Evolutionary conservation across 2,113 vertebrate species (phyloP).

Genomic region (Morone saxatilis): DNA sequence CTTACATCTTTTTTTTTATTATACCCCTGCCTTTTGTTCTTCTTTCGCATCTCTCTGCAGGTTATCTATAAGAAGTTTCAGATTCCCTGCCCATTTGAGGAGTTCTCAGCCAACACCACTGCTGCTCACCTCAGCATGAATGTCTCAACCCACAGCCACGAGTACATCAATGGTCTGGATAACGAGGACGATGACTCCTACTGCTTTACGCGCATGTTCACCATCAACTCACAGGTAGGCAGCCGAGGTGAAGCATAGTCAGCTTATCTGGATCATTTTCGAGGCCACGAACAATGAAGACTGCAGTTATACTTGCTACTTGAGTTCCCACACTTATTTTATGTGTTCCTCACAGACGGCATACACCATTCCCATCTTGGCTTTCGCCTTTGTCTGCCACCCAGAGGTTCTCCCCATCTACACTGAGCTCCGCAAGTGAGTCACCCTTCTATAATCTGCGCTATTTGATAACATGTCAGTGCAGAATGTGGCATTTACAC

Average conservation of each 20-base stretch:
- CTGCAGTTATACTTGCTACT: background rate
- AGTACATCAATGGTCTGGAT: constrained; percentile 74
- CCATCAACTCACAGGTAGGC: constrained; percentile 93
- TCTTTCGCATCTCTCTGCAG: constrained; percentile 73
- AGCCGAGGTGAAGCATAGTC: background rate
- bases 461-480: constrained; percentile 7
- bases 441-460: constrained; percentile 31
- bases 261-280: background rate
- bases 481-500: constrained; percentile 20
- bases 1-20: constrained; percentile 6
- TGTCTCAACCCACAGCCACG: constrained; percentile 55
- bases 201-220: constrained; percentile 90
- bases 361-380: constrained; percentile 98
- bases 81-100: constrained; percentile 90
- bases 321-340: constrained; percentile 7
- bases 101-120: constrained; percentile 83
- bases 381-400: constrained; percentile 98
- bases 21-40: background rate
- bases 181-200: constrained; percentile 71
- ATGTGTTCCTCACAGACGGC: constrained; percentile 87
- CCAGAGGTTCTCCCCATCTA: constrained; percentile 98
- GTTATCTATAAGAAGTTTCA: constrained; percentile 98
- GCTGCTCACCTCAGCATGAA: constrained; percentile 50
- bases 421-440: constrained; percentile 96
- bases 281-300: background rate